A percentile compares a stretch with the other conserved stretches of the same genome.
phyloP scores from a whole-genome alignment of 2,797 vertebrate genomes.

The Triplophysa bombifrons region DNA sequence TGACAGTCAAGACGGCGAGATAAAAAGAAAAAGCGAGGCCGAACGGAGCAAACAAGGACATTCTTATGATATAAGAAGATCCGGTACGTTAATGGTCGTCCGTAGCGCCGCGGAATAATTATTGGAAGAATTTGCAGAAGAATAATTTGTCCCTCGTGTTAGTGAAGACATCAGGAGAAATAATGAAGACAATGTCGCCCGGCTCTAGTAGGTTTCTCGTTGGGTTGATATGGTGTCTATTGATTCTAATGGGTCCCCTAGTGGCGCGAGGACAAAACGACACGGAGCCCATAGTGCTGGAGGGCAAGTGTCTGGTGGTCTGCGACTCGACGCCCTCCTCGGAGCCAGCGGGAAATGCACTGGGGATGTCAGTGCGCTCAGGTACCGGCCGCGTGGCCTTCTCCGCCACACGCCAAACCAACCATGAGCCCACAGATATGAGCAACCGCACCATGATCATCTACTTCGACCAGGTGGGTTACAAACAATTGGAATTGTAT shows the following conservation, averaged over 20 bases:
- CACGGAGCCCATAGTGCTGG: slow-evolving; percentile 82
- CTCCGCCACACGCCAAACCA: slow-evolving; percentile 80
- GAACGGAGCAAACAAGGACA: slow-evolving; percentile 21
- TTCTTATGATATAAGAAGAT: neutral
- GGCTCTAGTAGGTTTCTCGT: slow-evolving; percentile 22
- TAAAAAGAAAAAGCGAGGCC: slow-evolving; percentile 20
- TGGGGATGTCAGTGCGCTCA: slow-evolving; percentile 81
- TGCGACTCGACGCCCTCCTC: slow-evolving; percentile 81
- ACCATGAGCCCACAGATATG: slow-evolving; percentile 84
- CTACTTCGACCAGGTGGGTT: slow-evolving; percentile 78
- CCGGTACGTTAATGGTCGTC: neutral
- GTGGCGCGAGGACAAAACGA: slow-evolving; percentile 75
- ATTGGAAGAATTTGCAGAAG: slow-evolving; percentile 1
- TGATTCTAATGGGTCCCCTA: slow-evolving; percentile 67
- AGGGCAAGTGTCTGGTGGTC: slow-evolving; percentile 82
- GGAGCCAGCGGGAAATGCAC: slow-evolving; percentile 74
- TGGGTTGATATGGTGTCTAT: slow-evolving; percentile 51
- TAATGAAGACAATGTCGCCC: slow-evolving; percentile 59
- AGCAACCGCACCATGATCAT: slow-evolving; percentile 84
- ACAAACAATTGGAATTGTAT: too few species aligned
- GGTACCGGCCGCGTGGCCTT: slow-evolving; percentile 79
- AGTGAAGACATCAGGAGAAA: neutral
- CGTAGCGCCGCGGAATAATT: neutral
- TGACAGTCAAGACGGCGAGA: neutral
- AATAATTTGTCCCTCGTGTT: slow-evolving; percentile 10